Base-by-base conservation (phyloP, 2,797 vertebrate genomes). In the Amazonetta brasiliensis region DNA sequence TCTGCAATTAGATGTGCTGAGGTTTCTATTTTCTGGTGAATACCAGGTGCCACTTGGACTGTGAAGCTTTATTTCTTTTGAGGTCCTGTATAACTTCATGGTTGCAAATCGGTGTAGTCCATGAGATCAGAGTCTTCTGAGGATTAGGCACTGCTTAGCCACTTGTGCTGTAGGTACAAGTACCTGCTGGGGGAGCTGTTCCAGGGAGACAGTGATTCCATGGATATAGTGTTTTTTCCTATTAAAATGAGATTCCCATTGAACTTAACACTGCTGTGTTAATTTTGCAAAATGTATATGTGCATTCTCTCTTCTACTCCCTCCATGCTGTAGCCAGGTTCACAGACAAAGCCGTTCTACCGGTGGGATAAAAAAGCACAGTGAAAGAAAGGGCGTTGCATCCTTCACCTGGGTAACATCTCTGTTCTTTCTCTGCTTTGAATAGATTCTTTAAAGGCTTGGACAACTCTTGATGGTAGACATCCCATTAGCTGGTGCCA, bases 401-500 rank as follows among this genome's bases (percentile, higher is more conserved):
- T 81, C 52, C 81, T 72, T 85, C 78, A 89, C 78, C 68, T 31
- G 82, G 62, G 58, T 28, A 81, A 78, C 41, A 75, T 37, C 55
- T 68, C 71, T 87, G 50, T 39, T 86, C 80, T 77, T 92, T 41
- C 63, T 90, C 39, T 90, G 62, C 89, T 93, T 78, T 81, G 35
- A 88, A 84, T 33, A 44, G 55, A 73, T 69, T 84, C 44, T 39
- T 88, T 81, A 37, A 59, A 66, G 68, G 37, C 43, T 93, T 75
- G 69, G 66, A 82, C 79, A 95, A 14, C n/a, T 69, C 76, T 68
- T 81, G 55, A 56, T 15, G n/a, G 63, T 39, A 83, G 79, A 86
- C 22, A 73, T 84, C 41, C 72, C 69, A 31, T 76, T 73, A 92
- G 62, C 71, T 66, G 41, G 5, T 91, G 62, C 43, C 69, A 86